Evolutionary conservation across 1,140 invertebrate species (phyloP).

Genomic region (Cyrtorhinus lividipennis): DNA sequence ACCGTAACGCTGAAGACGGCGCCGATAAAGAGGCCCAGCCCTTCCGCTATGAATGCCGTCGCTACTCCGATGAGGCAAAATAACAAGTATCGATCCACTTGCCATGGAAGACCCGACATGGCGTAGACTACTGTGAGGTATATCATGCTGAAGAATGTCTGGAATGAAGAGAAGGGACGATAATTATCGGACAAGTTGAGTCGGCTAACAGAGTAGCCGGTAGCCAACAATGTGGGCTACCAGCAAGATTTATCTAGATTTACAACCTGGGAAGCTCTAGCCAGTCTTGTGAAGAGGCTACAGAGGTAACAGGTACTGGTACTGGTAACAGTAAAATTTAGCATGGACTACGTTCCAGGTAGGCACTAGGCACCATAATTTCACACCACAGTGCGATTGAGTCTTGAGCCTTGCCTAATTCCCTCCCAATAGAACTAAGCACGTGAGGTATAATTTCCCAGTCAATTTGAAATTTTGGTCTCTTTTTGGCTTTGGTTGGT

Average conservation of each 20-base stretch:
- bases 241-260: not conserved
- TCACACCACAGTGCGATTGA: too few species aligned
- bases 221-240: not conserved
- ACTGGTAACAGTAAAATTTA: too few species aligned
- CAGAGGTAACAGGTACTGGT: too few species aligned
- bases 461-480: too few species aligned
- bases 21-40: slow-evolving; percentile 45
- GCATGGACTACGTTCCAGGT: too few species aligned
- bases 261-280: too few species aligned
- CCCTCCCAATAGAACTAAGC: too few species aligned
- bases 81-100: slow-evolving; percentile 35
- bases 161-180: slow-evolving; percentile 15
- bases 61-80: slow-evolving; percentile 41
- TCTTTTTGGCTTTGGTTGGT: too few species aligned
- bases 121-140: slow-evolving; percentile 43
- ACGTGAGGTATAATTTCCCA: too few species aligned
- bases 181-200: not conserved
- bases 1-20: slow-evolving; percentile 47
- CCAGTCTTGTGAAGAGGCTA: too few species aligned
- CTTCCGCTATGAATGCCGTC: slow-evolving; percentile 42
- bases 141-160: slow-evolving; percentile 38
- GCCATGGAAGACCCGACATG: slow-evolving; percentile 40
- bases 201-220: not conserved
- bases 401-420: too few species aligned
- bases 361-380: too few species aligned